Percentiles rank a stretch among this genome's conserved stretches.
These are phyloP conservation scores for Nyctibius grandis DNA, from an alignment of 2,797 vertebrate genomes.

Conservation along the genomic window DNA sequence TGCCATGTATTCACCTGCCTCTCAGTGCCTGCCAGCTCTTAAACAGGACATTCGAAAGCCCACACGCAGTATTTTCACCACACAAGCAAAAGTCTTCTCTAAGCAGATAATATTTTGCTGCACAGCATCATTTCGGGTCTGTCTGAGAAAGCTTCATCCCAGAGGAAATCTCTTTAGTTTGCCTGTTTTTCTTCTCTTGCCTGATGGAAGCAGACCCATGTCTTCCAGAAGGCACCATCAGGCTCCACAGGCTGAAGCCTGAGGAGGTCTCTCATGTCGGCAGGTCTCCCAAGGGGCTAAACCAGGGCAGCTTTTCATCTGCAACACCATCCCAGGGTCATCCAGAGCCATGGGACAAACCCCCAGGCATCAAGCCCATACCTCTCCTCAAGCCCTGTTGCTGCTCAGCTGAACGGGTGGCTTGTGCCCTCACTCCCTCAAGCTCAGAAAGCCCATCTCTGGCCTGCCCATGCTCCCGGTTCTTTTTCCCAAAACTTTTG, in stretches of 20 bases:
- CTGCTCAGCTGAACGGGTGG: neutral
- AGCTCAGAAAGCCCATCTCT: neutral
- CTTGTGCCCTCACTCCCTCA: neutral
- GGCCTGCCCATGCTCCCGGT: neutral
- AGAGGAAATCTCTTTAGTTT: neutral
- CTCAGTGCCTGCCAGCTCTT: neutral
- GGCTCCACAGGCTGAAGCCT: neutral
- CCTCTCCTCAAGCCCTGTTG: neutral
- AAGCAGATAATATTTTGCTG: neutral
- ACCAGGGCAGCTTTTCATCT: neutral
- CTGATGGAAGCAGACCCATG: neutral
- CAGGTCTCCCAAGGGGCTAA: neutral
- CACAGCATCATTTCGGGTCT: neutral
- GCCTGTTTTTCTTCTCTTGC: neutral
- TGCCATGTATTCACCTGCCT: neutral
- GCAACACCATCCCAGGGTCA: neutral
- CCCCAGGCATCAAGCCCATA: neutral
- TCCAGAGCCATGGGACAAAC: neutral
- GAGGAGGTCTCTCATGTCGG: neutral
- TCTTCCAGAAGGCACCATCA: neutral
- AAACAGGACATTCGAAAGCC: fast-evolving
- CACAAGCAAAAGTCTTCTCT: neutral
- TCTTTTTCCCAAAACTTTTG: neutral
- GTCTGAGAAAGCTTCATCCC: neutral
- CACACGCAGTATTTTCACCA: neutral